Evolutionary conservation across 1,140 invertebrate species (phyloP).

Genomic region (Brachionus koreanus): DNA sequence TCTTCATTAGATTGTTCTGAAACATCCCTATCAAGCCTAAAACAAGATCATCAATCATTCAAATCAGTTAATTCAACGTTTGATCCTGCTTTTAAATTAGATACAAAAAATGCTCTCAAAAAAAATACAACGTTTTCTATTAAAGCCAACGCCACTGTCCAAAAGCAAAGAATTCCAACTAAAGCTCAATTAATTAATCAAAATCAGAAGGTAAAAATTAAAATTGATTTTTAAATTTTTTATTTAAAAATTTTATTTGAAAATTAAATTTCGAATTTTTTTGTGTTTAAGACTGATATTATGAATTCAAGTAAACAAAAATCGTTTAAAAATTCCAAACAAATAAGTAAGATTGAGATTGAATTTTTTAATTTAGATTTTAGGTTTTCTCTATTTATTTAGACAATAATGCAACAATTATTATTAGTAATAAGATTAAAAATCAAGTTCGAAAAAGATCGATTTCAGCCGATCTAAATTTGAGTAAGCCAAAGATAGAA

Average conservation of each 20-base stretch:
- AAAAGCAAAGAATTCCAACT: background rate
- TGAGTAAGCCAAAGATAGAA: background rate
- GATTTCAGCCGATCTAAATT: background rate
- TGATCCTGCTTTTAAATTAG: background rate
- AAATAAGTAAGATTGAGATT: background rate
- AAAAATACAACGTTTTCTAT: constrained; percentile 23
- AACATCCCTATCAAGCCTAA: background rate
- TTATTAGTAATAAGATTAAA: background rate
- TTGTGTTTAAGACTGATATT: background rate
- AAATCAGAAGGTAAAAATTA: background rate
- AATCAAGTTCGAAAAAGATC: background rate
- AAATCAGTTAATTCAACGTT: constrained; percentile 17
- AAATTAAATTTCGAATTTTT: no score
- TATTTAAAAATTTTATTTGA: no score
- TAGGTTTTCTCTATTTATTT: background rate
- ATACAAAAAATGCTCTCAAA: background rate
- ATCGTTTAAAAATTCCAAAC: background rate
- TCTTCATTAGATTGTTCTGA: background rate
- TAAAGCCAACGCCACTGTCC: background rate
- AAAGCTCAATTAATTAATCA: background rate
- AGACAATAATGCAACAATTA: background rate
- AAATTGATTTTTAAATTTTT: no score
- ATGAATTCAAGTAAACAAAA: background rate
- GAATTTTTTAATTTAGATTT: background rate
- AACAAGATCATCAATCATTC: background rate